Evolutionary conservation across 2,113 vertebrate species (phyloP), one percentile per base, ranked within the genome.

Genomic region (Charina bottae): DNA sequence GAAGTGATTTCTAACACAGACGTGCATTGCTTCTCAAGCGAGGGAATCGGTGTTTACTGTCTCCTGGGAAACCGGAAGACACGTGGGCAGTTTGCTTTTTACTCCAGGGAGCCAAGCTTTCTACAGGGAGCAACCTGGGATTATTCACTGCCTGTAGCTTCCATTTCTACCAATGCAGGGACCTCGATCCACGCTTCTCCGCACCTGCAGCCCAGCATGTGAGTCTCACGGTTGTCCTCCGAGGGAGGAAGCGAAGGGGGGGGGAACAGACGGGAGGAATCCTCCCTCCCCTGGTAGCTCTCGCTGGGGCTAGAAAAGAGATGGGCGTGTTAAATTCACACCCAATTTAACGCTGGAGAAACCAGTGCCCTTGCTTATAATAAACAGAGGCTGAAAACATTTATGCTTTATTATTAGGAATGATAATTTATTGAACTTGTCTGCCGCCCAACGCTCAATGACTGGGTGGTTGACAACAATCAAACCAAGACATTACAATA

Each of bases 31-130:
- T 87, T 26, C 85, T 86, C n/a, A 17, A 24, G 83, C 86, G 21
- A 8, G 3, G n/a, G 26, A 0, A 85, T 92, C 46, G 46, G 42
- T 97, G 97, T 97, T 97, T 96, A 96, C 68, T 0, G 92, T 97
- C 95, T 96, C 97, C 96, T 1, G 6, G 95, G 97, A 96, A 96
- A 94, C 92, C 19, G 97, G 93, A 1, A 9, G 28, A 49, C 12
- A 19, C 19, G 58, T 85, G 88, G 53, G 9, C n/a, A 89, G n/a
- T 0, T 21, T 9, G 13, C 42, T 56, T 54, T 53, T 85, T 54
- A 3, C 54, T 28, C 33, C 12, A 6, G 42, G 28, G 26, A 59
- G 26, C 37, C 10, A 15, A 19, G 21, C 10, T 9, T 13, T 10
- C 10, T 85, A 23, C 53, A 54, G 54, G 19, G 72, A 46, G 58